Evolutionary conservation across 1,140 invertebrate species (phyloP).

Genomic region (Anastrepha ludens): DNA sequence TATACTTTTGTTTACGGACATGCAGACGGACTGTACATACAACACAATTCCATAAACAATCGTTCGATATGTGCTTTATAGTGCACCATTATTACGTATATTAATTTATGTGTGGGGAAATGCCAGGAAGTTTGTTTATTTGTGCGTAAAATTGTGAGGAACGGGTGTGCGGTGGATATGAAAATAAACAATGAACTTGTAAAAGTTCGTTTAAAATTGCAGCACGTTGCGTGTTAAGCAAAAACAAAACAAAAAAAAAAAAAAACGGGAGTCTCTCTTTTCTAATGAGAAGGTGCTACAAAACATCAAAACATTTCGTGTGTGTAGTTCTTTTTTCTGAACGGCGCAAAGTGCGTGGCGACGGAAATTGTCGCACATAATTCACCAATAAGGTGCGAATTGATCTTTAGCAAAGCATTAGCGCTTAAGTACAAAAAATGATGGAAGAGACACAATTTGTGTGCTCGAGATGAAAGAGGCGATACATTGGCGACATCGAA

Average conservation of each 20-base stretch:
- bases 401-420: slow-evolving; percentile 37
- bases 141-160: neutral
- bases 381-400: slow-evolving; percentile 40
- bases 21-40: neutral
- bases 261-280: neutral
- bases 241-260: neutral
- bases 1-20: neutral
- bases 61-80: neutral
- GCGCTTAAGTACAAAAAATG: slow-evolving; percentile 2
- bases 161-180: neutral
- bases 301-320: neutral
- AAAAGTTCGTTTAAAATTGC: neutral
- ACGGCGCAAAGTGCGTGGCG: neutral
- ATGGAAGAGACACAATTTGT: neutral
- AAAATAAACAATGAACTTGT: slow-evolving; percentile 13
- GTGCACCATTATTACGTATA: neutral
- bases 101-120: neutral
- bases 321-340: neutral
- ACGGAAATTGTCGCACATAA: slow-evolving; percentile 25
- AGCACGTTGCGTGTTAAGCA: neutral
- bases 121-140: neutral
- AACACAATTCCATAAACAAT: neutral
- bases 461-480: neutral
- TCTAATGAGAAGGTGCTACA: slow-evolving; percentile 13
- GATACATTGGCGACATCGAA: neutral